Evolutionary conservation across 2,113 vertebrate genomes (phyloP).

Genomic region (Pseudorasbora parva): DNA sequence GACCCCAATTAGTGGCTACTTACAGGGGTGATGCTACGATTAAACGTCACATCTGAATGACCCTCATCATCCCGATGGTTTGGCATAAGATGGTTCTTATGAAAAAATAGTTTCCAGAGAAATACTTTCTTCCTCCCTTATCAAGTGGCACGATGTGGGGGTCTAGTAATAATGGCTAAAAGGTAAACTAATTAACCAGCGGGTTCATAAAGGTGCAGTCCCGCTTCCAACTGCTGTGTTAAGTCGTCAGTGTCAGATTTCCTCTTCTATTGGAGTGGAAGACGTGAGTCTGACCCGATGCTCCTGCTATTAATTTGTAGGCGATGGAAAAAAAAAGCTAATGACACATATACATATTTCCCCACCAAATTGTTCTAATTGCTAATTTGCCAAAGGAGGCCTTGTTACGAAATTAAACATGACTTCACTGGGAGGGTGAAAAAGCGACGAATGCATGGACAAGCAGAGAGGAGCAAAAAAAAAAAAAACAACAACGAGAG

Average conservation of each 20-base stretch:
- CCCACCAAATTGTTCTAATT: slow-evolving; percentile 98
- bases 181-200: slow-evolving; percentile 96
- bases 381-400: slow-evolving; percentile 96
- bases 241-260: slow-evolving; percentile 81
- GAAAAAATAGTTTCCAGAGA: slow-evolving; percentile 16
- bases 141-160: slow-evolving; percentile 62
- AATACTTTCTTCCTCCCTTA: slow-evolving; percentile 64
- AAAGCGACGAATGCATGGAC: neutral
- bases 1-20: slow-evolving; percentile 94
- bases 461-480: neutral
- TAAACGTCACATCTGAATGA: slow-evolving; percentile 88
- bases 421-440: slow-evolving; percentile 73
- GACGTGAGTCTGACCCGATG: slow-evolving; percentile 90
- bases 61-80: slow-evolving; percentile 86
- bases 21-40: slow-evolving; percentile 94
- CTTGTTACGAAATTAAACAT: slow-evolving; percentile 93
- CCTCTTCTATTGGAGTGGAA: slow-evolving; percentile 90
- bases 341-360: slow-evolving; percentile 99
- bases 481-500: neutral
- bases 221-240: slow-evolving; percentile 83
- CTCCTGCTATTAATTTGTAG: slow-evolving; percentile 91
- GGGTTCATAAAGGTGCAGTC: slow-evolving; percentile 85
- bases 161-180: slow-evolving; percentile 94
- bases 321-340: slow-evolving; percentile 79
- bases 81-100: slow-evolving; percentile 70